These are phyloP conservation scores for Brachionus plicatilis DNA, from an alignment of 1,140 invertebrate species.

Conservation along the genomic window DNA sequence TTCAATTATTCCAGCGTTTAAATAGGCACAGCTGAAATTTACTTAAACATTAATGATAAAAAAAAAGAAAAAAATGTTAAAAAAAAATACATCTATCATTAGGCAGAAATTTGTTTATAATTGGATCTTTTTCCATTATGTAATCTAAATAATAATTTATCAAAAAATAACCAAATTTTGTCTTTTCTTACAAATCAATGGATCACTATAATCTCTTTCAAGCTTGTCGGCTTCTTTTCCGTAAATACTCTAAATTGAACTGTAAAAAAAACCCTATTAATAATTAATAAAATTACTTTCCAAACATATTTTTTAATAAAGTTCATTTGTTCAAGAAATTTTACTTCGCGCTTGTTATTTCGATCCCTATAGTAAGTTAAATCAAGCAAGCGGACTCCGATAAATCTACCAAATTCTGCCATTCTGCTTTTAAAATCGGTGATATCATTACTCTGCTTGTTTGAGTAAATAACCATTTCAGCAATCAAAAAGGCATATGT, in stretches of 20 bases:
- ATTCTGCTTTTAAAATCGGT: slow-evolving; percentile 80
- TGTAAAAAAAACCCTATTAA: neutral
- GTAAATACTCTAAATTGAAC: slow-evolving; percentile 30
- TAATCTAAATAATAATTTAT: slow-evolving; percentile 63
- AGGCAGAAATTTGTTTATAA: slow-evolving; percentile 77
- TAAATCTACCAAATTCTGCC: slow-evolving; percentile 79
- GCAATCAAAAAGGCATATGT: slow-evolving; percentile 92
- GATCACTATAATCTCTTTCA: slow-evolving; percentile 25
- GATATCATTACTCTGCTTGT: slow-evolving; percentile 84
- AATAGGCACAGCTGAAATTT: slow-evolving; percentile 93
- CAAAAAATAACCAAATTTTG: neutral
- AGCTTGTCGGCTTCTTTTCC: slow-evolving; percentile 40
- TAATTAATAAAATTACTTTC: slow-evolving; percentile 65
- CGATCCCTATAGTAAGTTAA: slow-evolving; percentile 85
- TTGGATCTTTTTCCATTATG: slow-evolving; percentile 93
- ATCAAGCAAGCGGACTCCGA: slow-evolving; percentile 86
- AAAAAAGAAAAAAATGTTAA: neutral
- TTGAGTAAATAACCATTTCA: slow-evolving; percentile 95
- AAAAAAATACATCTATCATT: neutral
- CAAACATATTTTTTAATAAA: slow-evolving; percentile 94
- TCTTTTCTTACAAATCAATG: slow-evolving; percentile 26
- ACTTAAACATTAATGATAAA: slow-evolving; percentile 46
- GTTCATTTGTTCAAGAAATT: slow-evolving; percentile 84
- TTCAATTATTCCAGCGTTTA: slow-evolving; percentile 94
- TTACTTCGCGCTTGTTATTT: slow-evolving; percentile 87